Evolutionary conservation across 2,797 vertebrate species (phyloP).

Genomic region (Myotis vivesi): DNA sequence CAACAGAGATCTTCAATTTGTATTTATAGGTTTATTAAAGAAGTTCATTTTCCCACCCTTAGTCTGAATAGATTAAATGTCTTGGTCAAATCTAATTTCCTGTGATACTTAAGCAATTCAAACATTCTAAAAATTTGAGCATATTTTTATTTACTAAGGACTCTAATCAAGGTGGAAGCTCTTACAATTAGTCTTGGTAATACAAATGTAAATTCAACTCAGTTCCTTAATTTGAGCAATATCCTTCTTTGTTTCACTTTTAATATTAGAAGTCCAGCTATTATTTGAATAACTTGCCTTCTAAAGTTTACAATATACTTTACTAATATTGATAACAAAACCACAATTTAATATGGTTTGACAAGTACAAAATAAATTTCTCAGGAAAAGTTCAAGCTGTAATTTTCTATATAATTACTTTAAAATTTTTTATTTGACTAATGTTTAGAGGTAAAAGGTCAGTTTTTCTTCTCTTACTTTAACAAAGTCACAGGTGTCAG

Average conservation of each 20-base stretch:
- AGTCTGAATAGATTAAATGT: slow-evolving; percentile 14
- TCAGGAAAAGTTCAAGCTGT: neutral
- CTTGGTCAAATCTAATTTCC: slow-evolving; percentile 64
- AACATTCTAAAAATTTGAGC: slow-evolving; percentile 47
- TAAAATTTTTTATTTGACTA: slow-evolving; percentile 40
- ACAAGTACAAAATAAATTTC: slow-evolving; percentile 40
- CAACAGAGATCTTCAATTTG: neutral
- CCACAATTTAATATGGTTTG: slow-evolving; percentile 2
- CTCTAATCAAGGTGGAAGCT: slow-evolving; percentile 53
- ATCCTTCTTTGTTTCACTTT: slow-evolving; percentile 57
- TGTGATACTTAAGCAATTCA: slow-evolving; percentile 51
- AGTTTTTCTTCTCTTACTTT: slow-evolving; percentile 32
- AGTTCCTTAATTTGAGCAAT: slow-evolving; percentile 61
- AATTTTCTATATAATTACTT: slow-evolving; percentile 34
- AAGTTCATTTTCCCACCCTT: slow-evolving; percentile 50
- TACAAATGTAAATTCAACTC: slow-evolving; percentile 68
- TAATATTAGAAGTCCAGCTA: slow-evolving; percentile 52
- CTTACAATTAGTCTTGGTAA: slow-evolving; percentile 67
- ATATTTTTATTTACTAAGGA: slow-evolving; percentile 65
- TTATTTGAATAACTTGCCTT: slow-evolving; percentile 46
- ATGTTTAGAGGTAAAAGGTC: neutral
- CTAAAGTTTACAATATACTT: slow-evolving; percentile 47
- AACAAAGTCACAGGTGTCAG: neutral
- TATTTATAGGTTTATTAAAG: slow-evolving; percentile 10
- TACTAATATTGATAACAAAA: slow-evolving; percentile 60